Percentiles rank a stretch among this genome's conserved stretches.
Evolutionary conservation across 2,797 vertebrate species (phyloP).

Genomic region (Squalus acanthias): DNA sequence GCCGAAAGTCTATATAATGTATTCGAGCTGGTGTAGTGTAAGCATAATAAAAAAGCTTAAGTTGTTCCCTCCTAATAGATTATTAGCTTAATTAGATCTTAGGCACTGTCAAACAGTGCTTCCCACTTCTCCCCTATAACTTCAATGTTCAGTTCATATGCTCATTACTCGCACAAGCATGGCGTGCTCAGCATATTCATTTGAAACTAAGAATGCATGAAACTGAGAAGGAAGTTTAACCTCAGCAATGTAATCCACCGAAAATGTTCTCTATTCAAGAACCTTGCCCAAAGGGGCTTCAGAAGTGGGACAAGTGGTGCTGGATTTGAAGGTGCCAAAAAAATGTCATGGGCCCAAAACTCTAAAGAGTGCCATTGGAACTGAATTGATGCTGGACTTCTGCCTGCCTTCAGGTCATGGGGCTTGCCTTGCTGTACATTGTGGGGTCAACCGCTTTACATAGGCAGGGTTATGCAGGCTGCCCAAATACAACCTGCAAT

Average conservation of each 20-base stretch:
- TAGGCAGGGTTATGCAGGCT: too few species aligned
- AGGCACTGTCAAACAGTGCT: not conserved
- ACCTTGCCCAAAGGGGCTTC: not conserved
- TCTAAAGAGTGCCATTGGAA: not conserved
- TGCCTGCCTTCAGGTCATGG: too few species aligned
- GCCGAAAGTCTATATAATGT: too few species aligned
- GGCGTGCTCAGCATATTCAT: not conserved
- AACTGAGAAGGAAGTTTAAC: not conserved
- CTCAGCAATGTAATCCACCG: not conserved
- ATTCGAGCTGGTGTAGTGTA: too few species aligned
- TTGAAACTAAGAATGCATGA: not conserved
- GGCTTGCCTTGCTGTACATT: too few species aligned
- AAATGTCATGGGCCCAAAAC: not conserved
- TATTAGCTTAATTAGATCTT: not conserved
- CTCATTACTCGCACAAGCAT: not conserved
- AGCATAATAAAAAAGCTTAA: not conserved
- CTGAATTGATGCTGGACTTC: not conserved
- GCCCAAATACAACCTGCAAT: too few species aligned
- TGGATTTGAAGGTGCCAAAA: not conserved
- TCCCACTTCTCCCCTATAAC: not conserved
- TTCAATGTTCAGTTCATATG: not conserved
- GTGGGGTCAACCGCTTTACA: too few species aligned
- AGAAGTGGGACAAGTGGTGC: not conserved
- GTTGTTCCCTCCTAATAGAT: not conserved
- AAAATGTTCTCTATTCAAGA: not conserved